A percentile compares a stretch with the other conserved stretches of the same genome.
phyloP scores from a whole-genome alignment of 2,888 invertebrate genomes.

The Tetranychus piercei region DNA sequence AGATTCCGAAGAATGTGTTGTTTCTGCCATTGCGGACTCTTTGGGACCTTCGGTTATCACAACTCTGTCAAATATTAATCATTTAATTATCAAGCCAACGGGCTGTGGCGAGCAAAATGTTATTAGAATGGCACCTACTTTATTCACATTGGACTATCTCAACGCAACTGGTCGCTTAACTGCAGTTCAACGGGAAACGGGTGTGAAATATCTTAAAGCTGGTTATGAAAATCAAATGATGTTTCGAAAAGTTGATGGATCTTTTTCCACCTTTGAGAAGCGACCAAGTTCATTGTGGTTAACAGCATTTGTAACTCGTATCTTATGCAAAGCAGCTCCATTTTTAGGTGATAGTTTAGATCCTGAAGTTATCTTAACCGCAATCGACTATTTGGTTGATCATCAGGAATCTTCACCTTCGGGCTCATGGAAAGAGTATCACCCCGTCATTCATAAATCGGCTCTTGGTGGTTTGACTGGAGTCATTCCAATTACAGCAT shows the following conservation, averaged over 20 bases:
- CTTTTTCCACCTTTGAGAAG: constrained; percentile 23
- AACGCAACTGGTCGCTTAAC: constrained; percentile 22
- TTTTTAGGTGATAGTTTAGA: constrained; percentile 22
- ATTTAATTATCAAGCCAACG: constrained; percentile 24
- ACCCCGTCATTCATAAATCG: constrained; percentile 25
- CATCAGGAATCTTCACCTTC: constrained; percentile 21
- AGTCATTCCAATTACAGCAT: constrained; percentile 25
- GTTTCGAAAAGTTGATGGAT: constrained; percentile 26
- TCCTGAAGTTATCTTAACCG: constrained; percentile 24
- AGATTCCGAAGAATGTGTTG: constrained; percentile 23
- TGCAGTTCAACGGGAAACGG: constrained; percentile 22
- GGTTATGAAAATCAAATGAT: constrained; percentile 24
- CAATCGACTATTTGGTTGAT: constrained; percentile 23
- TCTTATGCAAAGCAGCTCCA: constrained; percentile 26
- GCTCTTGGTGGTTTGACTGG: constrained; percentile 27
- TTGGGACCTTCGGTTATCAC: constrained; percentile 25
- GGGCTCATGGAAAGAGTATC: constrained; percentile 25
- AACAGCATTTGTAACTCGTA: constrained; percentile 27
- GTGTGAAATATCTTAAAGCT: constrained; percentile 22
- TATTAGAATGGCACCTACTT: constrained; percentile 26
- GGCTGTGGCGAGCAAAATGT: constrained; percentile 28
- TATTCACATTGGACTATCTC: constrained; percentile 26
- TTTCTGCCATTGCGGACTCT: constrained; percentile 24
- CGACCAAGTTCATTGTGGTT: constrained; percentile 26
- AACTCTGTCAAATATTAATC: constrained; percentile 23